Conservation (phyloP, 2,888 invertebrate genomes). For the Xiphydria camelus region DNA sequence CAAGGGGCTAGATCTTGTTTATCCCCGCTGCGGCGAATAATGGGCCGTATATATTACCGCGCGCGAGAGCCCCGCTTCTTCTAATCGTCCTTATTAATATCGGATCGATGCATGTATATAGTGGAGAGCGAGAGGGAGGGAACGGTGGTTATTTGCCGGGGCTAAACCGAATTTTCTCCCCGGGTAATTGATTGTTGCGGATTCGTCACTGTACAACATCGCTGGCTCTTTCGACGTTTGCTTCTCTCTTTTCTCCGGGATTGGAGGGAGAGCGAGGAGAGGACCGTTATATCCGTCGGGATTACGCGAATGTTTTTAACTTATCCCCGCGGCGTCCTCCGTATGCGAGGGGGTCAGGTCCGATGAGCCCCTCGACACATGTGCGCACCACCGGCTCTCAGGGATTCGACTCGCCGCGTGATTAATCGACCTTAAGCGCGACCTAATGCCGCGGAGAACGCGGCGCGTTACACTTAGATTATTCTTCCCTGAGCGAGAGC, state of each 20-base stretch:
- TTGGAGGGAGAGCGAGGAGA: neutral
- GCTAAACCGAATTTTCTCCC: neutral
- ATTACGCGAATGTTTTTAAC: conserved; percentile 25
- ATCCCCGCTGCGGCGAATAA: conserved; percentile 31
- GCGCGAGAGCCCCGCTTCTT: conserved; percentile 4
- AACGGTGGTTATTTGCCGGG: no score
- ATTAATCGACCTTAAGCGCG: neutral
- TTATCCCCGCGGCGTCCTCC: conserved; percentile 25
- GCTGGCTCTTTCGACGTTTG: conserved; percentile 6
- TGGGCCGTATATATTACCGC: conserved; percentile 35
- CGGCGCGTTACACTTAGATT: neutral
- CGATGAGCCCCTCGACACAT: conserved; percentile 18
- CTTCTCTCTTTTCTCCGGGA: neutral
- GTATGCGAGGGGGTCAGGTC: conserved; percentile 11
- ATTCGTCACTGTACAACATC: conserved; percentile 47
- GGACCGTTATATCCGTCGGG: conserved; percentile 18
- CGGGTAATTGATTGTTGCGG: conserved; percentile 44
- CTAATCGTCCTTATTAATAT: conserved; percentile 50
- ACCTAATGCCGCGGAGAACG: no score
- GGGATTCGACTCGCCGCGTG: neutral
- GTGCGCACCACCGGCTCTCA: conserved; percentile 12
- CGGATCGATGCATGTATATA: conserved; percentile 37
- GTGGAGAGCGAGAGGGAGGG: no score
- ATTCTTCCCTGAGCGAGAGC: no score
- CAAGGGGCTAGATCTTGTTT: conserved; percentile 20